phyloP scores from a whole-genome alignment of 2,888 invertebrate species.

The Caenorhabditis sinica region DNA sequence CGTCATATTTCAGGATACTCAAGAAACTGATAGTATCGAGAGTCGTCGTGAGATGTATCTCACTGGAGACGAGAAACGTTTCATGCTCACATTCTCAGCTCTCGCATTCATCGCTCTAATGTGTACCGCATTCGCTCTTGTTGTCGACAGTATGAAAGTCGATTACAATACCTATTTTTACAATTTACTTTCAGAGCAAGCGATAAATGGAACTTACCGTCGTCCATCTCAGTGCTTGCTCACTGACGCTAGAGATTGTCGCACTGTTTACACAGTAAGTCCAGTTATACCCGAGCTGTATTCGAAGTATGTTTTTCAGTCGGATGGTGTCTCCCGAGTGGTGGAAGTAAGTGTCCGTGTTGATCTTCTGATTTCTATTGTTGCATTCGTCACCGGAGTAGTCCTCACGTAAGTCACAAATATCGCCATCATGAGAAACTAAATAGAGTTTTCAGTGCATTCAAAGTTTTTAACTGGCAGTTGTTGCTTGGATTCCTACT shows the following conservation, averaged over 20 bases:
- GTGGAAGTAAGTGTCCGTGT: conserved; percentile 39
- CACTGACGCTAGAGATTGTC: conserved; percentile 28
- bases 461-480: conserved; percentile 36
- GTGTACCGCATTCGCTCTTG: too few species aligned
- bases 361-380: conserved; percentile 29
- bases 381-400: conserved; percentile 14
- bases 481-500: conserved; percentile 32
- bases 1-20: too few species aligned
- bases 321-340: background rate
- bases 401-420: conserved; percentile 19
- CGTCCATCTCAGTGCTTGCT: conserved; percentile 38
- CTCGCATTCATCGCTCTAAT: too few species aligned
- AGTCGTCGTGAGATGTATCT: too few species aligned
- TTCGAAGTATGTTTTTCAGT: background rate
- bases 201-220: conserved; percentile 15
- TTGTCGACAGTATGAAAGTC: too few species aligned
- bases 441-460: conserved; percentile 1
- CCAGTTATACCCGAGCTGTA: background rate
- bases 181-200: conserved; percentile 31
- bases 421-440: background rate
- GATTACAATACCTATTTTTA: too few species aligned
- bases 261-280: conserved; percentile 23
- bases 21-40: too few species aligned
- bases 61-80: too few species aligned
- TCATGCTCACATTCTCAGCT: too few species aligned